Percentiles rank a stretch among this genome's conserved stretches.
These are phyloP conservation scores for Drosophila maculinotata DNA, from an alignment of 2,888 invertebrate species.

Conservation along the genomic window DNA sequence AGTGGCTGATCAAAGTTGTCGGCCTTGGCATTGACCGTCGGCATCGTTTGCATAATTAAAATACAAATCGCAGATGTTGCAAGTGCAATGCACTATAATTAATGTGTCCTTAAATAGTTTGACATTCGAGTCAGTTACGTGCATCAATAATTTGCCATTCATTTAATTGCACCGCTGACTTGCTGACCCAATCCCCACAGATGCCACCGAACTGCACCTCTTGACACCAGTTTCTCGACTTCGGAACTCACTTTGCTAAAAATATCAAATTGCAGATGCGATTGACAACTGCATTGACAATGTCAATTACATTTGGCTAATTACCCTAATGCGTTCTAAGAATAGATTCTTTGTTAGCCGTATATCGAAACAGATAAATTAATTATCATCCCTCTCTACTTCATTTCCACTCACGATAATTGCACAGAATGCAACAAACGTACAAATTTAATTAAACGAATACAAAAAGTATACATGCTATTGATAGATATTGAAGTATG, in stretches of 20 bases:
- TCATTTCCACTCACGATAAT: no score
- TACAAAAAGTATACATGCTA: no score
- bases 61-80: slow-evolving; percentile 18
- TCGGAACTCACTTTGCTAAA: no score
- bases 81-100: slow-evolving; percentile 45
- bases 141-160: slow-evolving; percentile 16
- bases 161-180: slow-evolving; percentile 15
- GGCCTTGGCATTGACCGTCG: slow-evolving; percentile 52
- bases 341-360: background rate
- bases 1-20: slow-evolving; percentile 40
- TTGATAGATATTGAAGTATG: no score
- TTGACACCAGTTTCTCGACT: no score
- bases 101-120: slow-evolving; percentile 35
- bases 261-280: slow-evolving; percentile 10
- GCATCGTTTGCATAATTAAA: slow-evolving; percentile 22
- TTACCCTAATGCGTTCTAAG: slow-evolving; percentile 12
- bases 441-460: no score
- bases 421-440: no score
- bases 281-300: no score
- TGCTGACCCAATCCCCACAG: no score
- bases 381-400: background rate
- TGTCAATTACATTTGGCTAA: slow-evolving; percentile 21
- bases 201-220: no score
- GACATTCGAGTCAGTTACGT: slow-evolving; percentile 19
- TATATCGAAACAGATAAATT: no score